phyloP scores from a whole-genome alignment of 2,888 invertebrate species.

The Dichetophora obliterata region DNA sequence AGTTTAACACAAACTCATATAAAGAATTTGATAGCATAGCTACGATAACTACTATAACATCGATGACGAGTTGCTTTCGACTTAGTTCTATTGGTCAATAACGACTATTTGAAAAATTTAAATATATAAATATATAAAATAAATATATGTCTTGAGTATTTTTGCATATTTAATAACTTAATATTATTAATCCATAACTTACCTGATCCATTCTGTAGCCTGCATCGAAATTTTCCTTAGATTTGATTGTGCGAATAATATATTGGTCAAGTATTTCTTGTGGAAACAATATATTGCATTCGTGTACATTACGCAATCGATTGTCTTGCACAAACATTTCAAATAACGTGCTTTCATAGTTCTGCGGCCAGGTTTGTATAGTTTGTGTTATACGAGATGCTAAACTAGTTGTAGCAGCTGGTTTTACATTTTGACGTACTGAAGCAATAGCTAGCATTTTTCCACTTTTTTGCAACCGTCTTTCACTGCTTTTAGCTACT shows the following conservation, averaged over 20 bases:
- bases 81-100: too few relatives aligned
- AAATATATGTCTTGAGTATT: too few relatives aligned
- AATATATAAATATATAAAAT: too few relatives aligned
- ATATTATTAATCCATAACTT: not conserved
- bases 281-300: conserved; percentile 64
- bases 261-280: conserved; percentile 77
- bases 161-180: too few relatives aligned
- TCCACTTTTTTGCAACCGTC: conserved; percentile 58
- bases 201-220: conserved; percentile 51
- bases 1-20: too few relatives aligned
- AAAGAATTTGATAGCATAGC: too few relatives aligned
- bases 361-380: conserved; percentile 78
- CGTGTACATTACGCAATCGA: conserved; percentile 58
- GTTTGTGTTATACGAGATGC: conserved; percentile 78
- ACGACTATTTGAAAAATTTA: too few relatives aligned
- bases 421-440: conserved; percentile 42
- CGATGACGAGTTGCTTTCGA: too few relatives aligned
- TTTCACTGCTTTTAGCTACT: conserved; percentile 43
- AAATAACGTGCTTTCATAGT: conserved; percentile 83
- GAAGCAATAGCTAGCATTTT: conserved; percentile 58
- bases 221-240: conserved; percentile 55
- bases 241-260: conserved; percentile 64
- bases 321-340: conserved; percentile 74
- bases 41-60: too few relatives aligned
- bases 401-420: conserved; percentile 39